Conservation (phyloP, 2,797 vertebrate genomes). For the Leptodactylus fallax region DNA sequence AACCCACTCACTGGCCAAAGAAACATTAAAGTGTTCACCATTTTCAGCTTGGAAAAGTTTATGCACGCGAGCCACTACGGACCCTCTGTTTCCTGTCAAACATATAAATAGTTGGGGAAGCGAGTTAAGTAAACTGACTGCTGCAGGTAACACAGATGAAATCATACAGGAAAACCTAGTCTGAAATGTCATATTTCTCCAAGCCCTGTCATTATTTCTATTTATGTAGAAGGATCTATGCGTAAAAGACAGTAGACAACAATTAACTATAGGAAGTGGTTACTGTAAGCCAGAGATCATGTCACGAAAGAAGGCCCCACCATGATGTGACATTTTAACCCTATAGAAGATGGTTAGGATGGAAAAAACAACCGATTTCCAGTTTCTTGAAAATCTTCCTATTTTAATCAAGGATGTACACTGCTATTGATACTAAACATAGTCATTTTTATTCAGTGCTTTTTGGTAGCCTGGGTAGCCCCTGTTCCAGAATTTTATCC, state of each 20-base stretch:
- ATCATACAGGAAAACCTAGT: conserved; percentile 26
- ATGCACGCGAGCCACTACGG: conserved; percentile 84
- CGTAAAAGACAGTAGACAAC: neutral
- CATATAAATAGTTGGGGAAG: conserved; percentile 56
- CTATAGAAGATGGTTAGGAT: neutral
- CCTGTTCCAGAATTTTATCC: too few species aligned
- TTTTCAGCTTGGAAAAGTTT: conserved; percentile 81
- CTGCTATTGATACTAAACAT: too few species aligned
- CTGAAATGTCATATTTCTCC: conserved; percentile 1
- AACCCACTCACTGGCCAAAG: conserved; percentile 89
- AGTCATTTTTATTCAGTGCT: too few species aligned
- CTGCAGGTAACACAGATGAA: conserved; percentile 46
- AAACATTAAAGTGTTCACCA: conserved; percentile 86
- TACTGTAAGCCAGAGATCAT: conserved; percentile 22
- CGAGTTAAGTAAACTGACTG: conserved; percentile 20
- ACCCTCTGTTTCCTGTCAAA: conserved; percentile 84
- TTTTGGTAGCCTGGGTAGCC: too few species aligned
- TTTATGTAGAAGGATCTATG: conserved; percentile 42
- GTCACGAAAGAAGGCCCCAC: neutral
- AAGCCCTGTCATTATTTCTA: conserved; percentile 44
- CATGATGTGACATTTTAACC: neutral
- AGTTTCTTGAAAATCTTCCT: neutral
- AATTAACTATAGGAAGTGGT: conserved; percentile 49
- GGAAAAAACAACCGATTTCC: neutral
- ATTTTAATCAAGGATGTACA: neutral